Conservation (phyloP, 2,797 vertebrate species). For the Synaphobranchus kaupii region DNA sequence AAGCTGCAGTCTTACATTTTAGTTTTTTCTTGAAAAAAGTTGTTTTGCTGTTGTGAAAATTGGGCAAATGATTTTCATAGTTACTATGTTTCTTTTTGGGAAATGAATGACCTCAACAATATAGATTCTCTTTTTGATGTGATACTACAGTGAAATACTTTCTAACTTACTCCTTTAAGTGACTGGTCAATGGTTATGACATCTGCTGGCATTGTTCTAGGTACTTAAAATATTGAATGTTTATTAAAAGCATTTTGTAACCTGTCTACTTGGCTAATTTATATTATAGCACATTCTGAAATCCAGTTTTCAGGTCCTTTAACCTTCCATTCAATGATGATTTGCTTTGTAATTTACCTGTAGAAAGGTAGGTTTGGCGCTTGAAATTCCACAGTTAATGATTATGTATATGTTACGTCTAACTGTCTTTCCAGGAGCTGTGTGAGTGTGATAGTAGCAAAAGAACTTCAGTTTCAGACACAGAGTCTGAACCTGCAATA, state of each 20-base stretch:
- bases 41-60: not conserved
- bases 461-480: constrained; percentile 37
- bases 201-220: not conserved
- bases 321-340: not conserved
- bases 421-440: constrained; percentile 43
- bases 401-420: not conserved
- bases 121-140: not conserved
- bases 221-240: not conserved
- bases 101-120: not conserved
- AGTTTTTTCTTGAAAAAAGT: not conserved
- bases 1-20: not conserved
- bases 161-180: not conserved
- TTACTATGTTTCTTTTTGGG: not conserved
- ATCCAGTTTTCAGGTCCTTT: not conserved
- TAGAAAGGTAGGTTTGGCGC: not conserved
- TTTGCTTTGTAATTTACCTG: not conserved
- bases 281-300: not conserved
- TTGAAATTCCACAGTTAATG: not conserved
- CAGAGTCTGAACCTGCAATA: not conserved
- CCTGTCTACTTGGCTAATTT: not conserved
- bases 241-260: not conserved
- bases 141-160: not conserved
- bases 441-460: constrained; percentile 33
- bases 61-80: not conserved
- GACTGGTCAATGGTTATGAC: not conserved